Conservation (phyloP, 2,113 vertebrate genomes). For the Sterrhoptilus dennistouni region DNA sequence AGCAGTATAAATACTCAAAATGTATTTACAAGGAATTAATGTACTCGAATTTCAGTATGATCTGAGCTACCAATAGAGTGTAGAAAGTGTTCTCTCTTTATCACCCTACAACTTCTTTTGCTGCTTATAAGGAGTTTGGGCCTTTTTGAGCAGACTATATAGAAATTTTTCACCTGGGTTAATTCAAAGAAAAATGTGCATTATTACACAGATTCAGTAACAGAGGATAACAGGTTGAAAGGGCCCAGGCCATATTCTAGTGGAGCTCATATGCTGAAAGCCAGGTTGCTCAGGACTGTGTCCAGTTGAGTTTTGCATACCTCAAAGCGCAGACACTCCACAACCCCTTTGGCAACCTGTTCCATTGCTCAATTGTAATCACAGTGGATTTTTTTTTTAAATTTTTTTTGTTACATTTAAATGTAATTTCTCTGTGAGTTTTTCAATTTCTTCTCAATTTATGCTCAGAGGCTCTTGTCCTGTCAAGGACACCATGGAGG, state of each 20-base stretch:
- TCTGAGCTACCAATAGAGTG: neutral
- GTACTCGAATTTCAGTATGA: neutral
- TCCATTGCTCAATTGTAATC: fast-evolving
- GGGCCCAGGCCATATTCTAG: neutral
- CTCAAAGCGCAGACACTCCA: neutral
- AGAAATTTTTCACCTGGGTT: neutral
- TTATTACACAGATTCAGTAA: neutral
- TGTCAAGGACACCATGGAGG: neutral
- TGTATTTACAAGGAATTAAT: neutral
- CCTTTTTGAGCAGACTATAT: neutral
- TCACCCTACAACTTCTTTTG: neutral
- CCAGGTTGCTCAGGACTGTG: neutral
- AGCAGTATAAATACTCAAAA: neutral
- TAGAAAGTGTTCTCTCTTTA: neutral
- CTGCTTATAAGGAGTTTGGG: neutral
- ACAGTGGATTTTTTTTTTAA: neutral
- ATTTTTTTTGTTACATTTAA: neutral
- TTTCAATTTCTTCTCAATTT: neutral
- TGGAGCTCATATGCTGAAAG: neutral
- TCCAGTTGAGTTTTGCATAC: neutral
- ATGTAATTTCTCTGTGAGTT: fast-evolving
- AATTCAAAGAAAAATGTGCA: neutral
- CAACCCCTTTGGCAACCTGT: neutral
- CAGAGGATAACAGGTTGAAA: neutral
- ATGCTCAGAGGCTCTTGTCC: neutral